Conservation (phyloP, 1,140 invertebrate genomes). For the Leptinotarsa texana region DNA sequence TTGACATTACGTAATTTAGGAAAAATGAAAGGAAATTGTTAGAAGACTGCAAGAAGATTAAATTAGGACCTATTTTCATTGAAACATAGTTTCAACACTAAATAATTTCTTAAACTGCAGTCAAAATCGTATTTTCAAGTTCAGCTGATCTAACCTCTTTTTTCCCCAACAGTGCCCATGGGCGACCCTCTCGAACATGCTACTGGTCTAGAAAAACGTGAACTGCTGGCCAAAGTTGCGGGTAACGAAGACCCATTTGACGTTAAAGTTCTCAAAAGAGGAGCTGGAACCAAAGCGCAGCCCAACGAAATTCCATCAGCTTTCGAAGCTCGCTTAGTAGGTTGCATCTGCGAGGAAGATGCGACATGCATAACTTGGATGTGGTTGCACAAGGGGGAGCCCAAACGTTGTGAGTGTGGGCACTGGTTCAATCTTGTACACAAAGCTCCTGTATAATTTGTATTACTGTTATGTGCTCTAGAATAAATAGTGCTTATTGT, state of each 20-base stretch:
- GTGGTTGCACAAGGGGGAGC: conserved; percentile 86
- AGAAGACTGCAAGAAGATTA: too few species aligned
- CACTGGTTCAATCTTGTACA: conserved; percentile 94
- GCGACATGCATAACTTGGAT: conserved; percentile 87
- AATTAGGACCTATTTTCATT: too few species aligned
- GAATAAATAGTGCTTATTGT: conserved; percentile 8
- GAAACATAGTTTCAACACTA: background rate
- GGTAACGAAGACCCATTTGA: conserved; percentile 93
- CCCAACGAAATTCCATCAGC: conserved; percentile 90
- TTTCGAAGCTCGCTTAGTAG: conserved; percentile 86
- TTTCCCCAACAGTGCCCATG: conserved; percentile 61
- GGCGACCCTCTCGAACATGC: conserved; percentile 89
- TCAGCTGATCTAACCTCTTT: conserved; percentile 20
- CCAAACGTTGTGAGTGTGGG: conserved; percentile 92
- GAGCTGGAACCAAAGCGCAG: conserved; percentile 78
- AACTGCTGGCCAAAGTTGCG: conserved; percentile 79
- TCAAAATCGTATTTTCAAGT: background rate
- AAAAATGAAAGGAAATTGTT: conserved; percentile 17
- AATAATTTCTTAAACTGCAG: background rate
- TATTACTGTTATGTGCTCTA: conserved; percentile 5
- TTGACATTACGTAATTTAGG: conserved; percentile 41
- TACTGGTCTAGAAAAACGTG: conserved; percentile 88
- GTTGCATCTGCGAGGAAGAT: conserved; percentile 96
- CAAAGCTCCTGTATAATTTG: conserved; percentile 66
- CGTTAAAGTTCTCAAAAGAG: conserved; percentile 78